A percentile compares a stretch with the other conserved stretches of the same genome.
These are phyloP conservation scores for Melierax canorus DNA, from an alignment of 2,113 vertebrate genomes.

Conservation along the genomic window DNA sequence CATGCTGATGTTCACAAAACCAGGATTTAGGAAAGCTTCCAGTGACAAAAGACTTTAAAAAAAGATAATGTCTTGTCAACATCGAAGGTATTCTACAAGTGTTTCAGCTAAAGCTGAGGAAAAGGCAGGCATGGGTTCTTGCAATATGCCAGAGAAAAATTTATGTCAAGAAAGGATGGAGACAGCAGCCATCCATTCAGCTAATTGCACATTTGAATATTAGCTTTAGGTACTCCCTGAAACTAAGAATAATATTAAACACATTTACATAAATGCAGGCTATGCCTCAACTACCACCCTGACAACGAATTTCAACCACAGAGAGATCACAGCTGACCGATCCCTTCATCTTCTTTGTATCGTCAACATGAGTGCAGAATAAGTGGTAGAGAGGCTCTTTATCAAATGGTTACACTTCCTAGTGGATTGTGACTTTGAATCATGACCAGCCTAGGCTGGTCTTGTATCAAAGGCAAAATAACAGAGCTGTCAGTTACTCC, in stretches of 20 bases:
- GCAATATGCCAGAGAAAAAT: not conserved
- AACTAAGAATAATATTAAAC: not conserved
- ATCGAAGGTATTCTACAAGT: not conserved
- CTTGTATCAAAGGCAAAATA: not conserved
- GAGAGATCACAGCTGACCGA: not conserved
- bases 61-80: not conserved
- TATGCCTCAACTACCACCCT: not conserved
- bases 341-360: not conserved
- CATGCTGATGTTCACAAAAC: not conserved
- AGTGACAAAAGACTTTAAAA: not conserved
- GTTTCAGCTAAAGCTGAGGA: not conserved
- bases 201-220: not conserved
- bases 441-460: not conserved
- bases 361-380: accelerated
- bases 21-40: not conserved
- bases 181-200: not conserved
- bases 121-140: not conserved
- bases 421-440: accelerated
- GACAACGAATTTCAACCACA: not conserved
- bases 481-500: not conserved
- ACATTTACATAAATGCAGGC: not conserved
- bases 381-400: accelerated
- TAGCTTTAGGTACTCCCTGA: not conserved
- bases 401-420: accelerated
- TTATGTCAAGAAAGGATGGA: not conserved